Percentiles rank a stretch among this genome's conserved stretches.
phyloP scores from a whole-genome alignment of 2,888 invertebrate species.

The Geophilus truncorum region DNA sequence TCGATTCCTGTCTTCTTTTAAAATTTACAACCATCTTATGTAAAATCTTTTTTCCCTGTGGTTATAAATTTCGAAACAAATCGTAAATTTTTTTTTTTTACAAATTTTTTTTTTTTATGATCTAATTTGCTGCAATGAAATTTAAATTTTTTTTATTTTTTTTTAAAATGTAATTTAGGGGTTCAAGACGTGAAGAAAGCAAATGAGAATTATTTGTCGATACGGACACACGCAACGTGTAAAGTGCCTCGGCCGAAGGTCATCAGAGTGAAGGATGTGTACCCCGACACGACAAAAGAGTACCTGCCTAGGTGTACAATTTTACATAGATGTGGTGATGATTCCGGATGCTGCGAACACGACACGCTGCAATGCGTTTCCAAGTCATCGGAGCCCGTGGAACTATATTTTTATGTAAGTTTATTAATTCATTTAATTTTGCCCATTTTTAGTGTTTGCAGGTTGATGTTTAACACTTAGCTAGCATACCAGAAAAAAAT shows the following conservation, averaged over 20 bases:
- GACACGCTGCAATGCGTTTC: conserved; percentile 71
- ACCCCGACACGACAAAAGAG: conserved; percentile 64
- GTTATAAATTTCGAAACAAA: too few relatives aligned
- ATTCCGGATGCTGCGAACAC: conserved; percentile 77
- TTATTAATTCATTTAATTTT: conserved; percentile 32
- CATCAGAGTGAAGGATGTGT: conserved; percentile 63
- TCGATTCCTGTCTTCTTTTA: too few relatives aligned
- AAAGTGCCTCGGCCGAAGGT: conserved; percentile 67
- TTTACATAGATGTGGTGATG: conserved; percentile 78
- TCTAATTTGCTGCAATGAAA: too few relatives aligned
- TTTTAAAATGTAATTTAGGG: too few relatives aligned
- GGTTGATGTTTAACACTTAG: too few relatives aligned
- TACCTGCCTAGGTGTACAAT: conserved; percentile 82
- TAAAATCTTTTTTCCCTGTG: too few relatives aligned
- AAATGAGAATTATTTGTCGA: conserved; percentile 50
- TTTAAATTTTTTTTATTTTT: too few relatives aligned
- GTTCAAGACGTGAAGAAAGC: conserved; percentile 45
- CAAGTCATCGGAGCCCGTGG: conserved; percentile 64
- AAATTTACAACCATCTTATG: too few relatives aligned
- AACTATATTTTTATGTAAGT: conserved; percentile 78
- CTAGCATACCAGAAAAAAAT: too few relatives aligned
- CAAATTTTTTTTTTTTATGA: too few relatives aligned
- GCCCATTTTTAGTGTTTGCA: too few relatives aligned
- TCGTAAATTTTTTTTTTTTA: too few relatives aligned
- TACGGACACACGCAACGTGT: conserved; percentile 58